Evolutionary conservation across 2,113 vertebrate species (phyloP).

Genomic region (Pimephales promelas): DNA sequence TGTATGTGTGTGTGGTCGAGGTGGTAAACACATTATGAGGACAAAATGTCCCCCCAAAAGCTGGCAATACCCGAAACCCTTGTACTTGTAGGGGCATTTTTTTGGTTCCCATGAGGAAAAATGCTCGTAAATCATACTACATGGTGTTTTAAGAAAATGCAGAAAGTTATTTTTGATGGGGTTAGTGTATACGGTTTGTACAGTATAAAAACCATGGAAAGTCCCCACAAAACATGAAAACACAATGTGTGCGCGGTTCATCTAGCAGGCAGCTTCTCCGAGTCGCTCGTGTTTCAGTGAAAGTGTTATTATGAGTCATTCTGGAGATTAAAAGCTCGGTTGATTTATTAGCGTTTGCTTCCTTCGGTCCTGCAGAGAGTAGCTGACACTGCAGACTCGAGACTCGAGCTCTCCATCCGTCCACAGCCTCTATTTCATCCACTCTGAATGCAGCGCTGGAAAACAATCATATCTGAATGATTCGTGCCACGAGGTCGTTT

Average conservation of each 20-base stretch:
- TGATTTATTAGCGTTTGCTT: constrained; percentile 68
- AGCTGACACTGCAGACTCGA: constrained; percentile 56
- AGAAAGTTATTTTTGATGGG: too few relatives aligned
- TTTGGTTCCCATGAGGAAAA: too few relatives aligned
- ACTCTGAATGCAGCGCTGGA: background rate
- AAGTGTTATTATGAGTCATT: constrained; percentile 73
- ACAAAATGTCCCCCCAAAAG: too few relatives aligned
- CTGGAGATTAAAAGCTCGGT: constrained; percentile 73
- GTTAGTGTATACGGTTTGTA: too few relatives aligned
- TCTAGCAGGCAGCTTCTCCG: background rate
- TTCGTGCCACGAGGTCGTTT: background rate
- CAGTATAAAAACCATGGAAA: too few relatives aligned
- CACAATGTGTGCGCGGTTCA: background rate
- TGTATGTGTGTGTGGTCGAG: background rate
- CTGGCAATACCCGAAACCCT: too few relatives aligned
- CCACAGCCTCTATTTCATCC: constrained; percentile 14
- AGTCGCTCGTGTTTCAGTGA: background rate
- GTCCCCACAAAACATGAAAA: too few relatives aligned
- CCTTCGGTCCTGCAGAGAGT: constrained; percentile 44
- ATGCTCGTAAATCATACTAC: too few relatives aligned
- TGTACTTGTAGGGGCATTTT: too few relatives aligned
- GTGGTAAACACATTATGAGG: too few relatives aligned
- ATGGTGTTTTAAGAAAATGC: too few relatives aligned
- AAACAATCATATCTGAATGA: constrained; percentile 18
- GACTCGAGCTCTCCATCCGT: background rate